These are phyloP conservation scores for Tympanoctomys barrerae DNA, from an alignment of 2,797 vertebrate species.

Conservation along the genomic window DNA sequence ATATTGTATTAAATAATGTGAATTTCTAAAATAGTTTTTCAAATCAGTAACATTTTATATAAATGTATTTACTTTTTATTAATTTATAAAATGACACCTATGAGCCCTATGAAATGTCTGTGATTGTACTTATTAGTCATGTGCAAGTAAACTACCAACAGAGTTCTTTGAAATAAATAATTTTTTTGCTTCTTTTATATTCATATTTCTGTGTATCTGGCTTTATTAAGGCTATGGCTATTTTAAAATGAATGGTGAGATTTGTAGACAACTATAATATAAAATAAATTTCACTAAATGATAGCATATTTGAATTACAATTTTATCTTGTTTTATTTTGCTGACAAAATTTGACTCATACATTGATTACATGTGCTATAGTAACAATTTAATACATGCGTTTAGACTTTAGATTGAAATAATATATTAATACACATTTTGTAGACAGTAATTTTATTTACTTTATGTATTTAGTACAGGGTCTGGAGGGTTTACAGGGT, in stretches of 20 bases:
- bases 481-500: too few species aligned
- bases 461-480: too few species aligned
- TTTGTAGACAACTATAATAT: not conserved
- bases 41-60: not conserved
- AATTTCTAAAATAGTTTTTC: not conserved
- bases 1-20: not conserved
- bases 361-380: not conserved
- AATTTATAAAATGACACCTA: not conserved
- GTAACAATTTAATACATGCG: not conserved
- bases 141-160: not conserved
- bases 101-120: not conserved
- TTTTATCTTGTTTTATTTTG: conserved; percentile 5
- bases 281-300: not conserved
- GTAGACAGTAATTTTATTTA: not conserved
- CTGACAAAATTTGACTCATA: not conserved
- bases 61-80: not conserved
- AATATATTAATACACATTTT: not conserved
- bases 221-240: not conserved
- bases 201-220: not conserved
- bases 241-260: not conserved
- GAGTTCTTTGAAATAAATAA: not conserved
- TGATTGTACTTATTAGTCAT: not conserved
- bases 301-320: not conserved
- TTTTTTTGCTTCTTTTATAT: not conserved
- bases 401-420: not conserved